Percentiles rank a stretch among this genome's conserved stretches.
phyloP scores from a whole-genome alignment of 2,113 vertebrate species.

The human region DNA sequence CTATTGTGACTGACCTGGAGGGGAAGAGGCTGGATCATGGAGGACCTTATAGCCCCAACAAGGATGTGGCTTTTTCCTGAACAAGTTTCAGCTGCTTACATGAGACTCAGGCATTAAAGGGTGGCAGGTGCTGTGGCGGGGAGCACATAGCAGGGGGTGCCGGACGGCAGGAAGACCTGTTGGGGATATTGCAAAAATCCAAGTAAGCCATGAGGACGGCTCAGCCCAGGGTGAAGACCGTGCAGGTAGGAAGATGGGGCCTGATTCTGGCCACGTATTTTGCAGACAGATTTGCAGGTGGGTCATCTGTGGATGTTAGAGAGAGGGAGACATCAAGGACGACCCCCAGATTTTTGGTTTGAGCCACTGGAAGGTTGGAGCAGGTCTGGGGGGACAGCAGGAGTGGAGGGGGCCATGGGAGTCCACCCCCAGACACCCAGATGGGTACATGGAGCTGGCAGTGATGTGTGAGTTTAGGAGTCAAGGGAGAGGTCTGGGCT shows the following conservation, averaged over 20 bases:
- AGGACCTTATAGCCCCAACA: background rate
- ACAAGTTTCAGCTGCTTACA: background rate
- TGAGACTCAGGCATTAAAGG: rapidly evolving
- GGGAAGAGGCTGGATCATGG: background rate
- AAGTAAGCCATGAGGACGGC: background rate
- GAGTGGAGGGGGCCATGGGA: rapidly evolving
- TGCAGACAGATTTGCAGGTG: background rate
- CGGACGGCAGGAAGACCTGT: rapidly evolving
- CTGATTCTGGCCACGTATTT: rapidly evolving
- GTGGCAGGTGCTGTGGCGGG: background rate
- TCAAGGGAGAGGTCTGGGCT: background rate
- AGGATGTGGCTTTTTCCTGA: background rate
- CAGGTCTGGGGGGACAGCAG: rapidly evolving
- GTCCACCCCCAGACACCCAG: background rate
- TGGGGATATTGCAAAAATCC: background rate
- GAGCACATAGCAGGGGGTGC: rapidly evolving
- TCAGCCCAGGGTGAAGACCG: background rate
- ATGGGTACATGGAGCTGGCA: background rate
- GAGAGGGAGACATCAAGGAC: background rate
- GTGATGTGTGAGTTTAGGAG: too few relatives aligned
- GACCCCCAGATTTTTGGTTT: background rate
- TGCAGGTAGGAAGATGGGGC: background rate
- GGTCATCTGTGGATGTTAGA: rapidly evolving
- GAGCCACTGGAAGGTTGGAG: background rate
- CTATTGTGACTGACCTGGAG: background rate